Conservation (phyloP, 2,888 invertebrate species). For the Leucania comma region DNA sequence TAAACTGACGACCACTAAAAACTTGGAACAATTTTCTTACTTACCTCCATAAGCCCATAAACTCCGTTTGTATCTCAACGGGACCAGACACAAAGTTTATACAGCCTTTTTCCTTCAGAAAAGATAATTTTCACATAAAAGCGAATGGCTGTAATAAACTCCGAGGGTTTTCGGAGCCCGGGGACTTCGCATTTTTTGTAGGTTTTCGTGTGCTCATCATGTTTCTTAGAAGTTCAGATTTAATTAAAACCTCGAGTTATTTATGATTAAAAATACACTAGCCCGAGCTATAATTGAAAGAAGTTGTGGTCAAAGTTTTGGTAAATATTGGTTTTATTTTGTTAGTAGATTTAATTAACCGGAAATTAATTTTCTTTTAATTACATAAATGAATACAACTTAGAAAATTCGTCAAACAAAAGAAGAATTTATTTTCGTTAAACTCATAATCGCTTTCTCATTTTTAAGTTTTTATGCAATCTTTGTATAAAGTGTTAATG, state of each 20-base stretch:
- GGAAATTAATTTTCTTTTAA: not conserved
- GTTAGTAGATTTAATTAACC: not conserved
- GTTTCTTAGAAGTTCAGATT: constrained; percentile 48
- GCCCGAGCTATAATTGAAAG: constrained; percentile 8
- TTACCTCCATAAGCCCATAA: constrained; percentile 49
- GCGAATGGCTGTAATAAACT: constrained; percentile 62
- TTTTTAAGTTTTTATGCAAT: too few species aligned
- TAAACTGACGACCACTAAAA: constrained; percentile 24
- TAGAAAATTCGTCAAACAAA: not conserved
- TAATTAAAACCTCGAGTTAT: constrained; percentile 52
- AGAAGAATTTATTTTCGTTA: too few species aligned
- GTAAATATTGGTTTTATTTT: constrained; percentile 18
- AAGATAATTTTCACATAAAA: constrained; percentile 67
- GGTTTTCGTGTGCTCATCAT: constrained; percentile 48
- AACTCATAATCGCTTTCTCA: too few species aligned
- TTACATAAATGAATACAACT: not conserved
- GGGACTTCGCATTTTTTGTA: constrained; percentile 46
- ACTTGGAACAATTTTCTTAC: constrained; percentile 40
- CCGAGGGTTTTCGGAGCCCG: constrained; percentile 35
- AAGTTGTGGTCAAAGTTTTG: not conserved
- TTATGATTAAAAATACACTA: constrained; percentile 34
- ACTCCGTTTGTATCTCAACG: constrained; percentile 50
- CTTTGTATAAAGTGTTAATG: not conserved
- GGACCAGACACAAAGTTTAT: constrained; percentile 49
- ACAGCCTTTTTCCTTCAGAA: constrained; percentile 50